Evolutionary conservation across 1,140 invertebrate species (phyloP), one percentile per base, ranked within the genome.

Genomic region (Hesperophylax magnus): DNA sequence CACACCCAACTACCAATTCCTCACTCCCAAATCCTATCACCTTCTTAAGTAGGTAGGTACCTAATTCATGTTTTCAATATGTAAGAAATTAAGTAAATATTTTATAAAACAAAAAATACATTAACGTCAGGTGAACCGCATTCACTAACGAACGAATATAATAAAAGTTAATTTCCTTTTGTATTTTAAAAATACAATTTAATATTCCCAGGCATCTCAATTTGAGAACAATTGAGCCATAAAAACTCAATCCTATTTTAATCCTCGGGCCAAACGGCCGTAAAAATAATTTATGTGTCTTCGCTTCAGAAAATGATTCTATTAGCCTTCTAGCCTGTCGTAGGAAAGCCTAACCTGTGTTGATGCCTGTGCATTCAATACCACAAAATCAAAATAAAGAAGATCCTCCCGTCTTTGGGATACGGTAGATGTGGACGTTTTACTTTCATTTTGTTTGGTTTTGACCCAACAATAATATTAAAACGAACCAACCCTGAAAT

Each of bases 401-500:
- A 72, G 24, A 20, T 3, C 20, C 39, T 27, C 20, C 69, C 69
- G 54, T 47, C 47, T 58, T 3, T 60, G 65, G 65, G 78, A 69
- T 77, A 24, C 61, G 54, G 74, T 58, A 76, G 74, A 54, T 20
- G 14, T 47, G 14, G 24, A 47, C 65, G 65, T 65, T 76, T 76
- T 47, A 47, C 9, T 47, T 47, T 47, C 1, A 8, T 47, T 47
- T 11, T 2, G 2, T 27, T 39, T 9, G 20, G 52, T 6, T 31
- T 17, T n/a, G 20, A 22, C 8, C 54, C 54, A 71, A 69, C 56
- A 61, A 54, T 47, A 74, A 56, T 74, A 61, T 74, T 80, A 74
- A 72, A 58, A 20, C 39, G 58, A 31, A 67, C 54, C 54, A 78
- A 81, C 67, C 80, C 75, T 56, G 67, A 56, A 81, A 82, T 82